These are phyloP conservation scores for Entelurus aequoreus DNA, from an alignment of 2,113 vertebrate genomes.

Conservation along the genomic window DNA sequence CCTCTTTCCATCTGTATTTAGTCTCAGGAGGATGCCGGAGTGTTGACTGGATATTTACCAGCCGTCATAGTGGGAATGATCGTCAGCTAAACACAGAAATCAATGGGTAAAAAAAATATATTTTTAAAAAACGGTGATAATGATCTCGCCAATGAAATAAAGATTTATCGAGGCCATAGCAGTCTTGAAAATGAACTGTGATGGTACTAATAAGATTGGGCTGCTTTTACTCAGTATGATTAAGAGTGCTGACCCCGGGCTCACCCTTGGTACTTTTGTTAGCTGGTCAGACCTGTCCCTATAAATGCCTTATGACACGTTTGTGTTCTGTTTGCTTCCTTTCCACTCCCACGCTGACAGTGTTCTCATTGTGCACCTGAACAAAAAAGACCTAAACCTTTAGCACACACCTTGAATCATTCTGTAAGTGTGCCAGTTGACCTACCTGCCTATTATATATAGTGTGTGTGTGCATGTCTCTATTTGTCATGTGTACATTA, in stretches of 20 bases:
- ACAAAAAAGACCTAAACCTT: no score
- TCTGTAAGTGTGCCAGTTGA: conserved; percentile 31
- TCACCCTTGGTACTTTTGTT: conserved; percentile 41
- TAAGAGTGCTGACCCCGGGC: conserved; percentile 40
- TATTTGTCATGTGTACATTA: no score
- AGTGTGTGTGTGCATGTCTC: not conserved
- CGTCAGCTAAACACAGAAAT: no score
- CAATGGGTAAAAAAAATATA: no score
- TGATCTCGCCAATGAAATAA: no score
- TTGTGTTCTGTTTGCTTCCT: conserved; percentile 62
- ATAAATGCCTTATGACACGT: conserved; percentile 65
- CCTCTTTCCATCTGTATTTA: no score
- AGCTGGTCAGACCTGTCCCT: conserved; percentile 58
- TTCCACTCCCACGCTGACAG: conserved; percentile 53
- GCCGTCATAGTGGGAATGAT: no score
- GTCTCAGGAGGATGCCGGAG: no score
- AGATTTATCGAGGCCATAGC: no score
- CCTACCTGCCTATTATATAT: conserved; percentile 41
- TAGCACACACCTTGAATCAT: conserved; percentile 31
- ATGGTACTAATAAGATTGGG: not conserved
- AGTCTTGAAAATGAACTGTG: no score
- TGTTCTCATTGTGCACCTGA: conserved; percentile 54
- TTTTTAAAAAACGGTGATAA: no score
- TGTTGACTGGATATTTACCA: no score
- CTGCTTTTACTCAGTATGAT: conserved; percentile 9